phyloP scores from a whole-genome alignment of 2,888 invertebrate species.

The Hirtodrosophila confusa region DNA sequence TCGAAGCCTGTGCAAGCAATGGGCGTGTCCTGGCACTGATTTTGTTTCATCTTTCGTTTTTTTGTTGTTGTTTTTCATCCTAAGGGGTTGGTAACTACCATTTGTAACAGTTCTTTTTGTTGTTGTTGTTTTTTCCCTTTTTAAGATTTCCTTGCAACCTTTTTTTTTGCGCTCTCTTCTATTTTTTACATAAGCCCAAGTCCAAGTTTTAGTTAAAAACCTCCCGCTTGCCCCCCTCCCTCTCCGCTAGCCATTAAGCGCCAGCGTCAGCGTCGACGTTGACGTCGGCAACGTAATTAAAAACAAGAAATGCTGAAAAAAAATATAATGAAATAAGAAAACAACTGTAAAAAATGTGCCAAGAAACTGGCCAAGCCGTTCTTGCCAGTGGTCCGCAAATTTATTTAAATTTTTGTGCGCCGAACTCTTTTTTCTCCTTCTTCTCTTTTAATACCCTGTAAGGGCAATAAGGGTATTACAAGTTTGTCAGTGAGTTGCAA shows the following conservation, averaged over 20 bases:
- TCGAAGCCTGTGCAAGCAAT: slow-evolving; percentile 36
- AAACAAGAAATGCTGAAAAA: slow-evolving; percentile 66
- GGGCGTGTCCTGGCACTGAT: slow-evolving; percentile 49
- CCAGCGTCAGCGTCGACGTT: slow-evolving; percentile 32
- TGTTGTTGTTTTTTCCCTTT: slow-evolving; percentile 2
- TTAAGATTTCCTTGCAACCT: slow-evolving; percentile 55
- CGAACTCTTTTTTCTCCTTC: slow-evolving; percentile 52
- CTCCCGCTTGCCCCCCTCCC: slow-evolving; percentile 1
- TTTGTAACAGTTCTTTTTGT: slow-evolving; percentile 58
- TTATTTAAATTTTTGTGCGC: slow-evolving; percentile 67
- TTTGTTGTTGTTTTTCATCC: slow-evolving; percentile 19
- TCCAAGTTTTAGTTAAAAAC: slow-evolving; percentile 46
- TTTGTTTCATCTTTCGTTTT: slow-evolving; percentile 35
- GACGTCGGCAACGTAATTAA: slow-evolving; percentile 70
- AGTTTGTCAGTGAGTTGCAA: too few species aligned
- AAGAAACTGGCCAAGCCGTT: slow-evolving; percentile 54
- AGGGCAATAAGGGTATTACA: too few species aligned
- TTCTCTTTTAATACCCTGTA: slow-evolving; percentile 1
- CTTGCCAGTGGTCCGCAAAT: slow-evolving; percentile 40
- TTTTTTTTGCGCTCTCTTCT: slow-evolving; percentile 42
- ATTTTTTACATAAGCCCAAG: slow-evolving; percentile 61
- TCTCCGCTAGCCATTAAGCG: slow-evolving; percentile 54
- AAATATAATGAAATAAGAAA: slow-evolving; percentile 27
- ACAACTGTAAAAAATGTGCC: slow-evolving; percentile 59
- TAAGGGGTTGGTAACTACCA: slow-evolving; percentile 52